Conservation (phyloP, 2,113 vertebrate species). For the Sceloporus undulatus region DNA sequence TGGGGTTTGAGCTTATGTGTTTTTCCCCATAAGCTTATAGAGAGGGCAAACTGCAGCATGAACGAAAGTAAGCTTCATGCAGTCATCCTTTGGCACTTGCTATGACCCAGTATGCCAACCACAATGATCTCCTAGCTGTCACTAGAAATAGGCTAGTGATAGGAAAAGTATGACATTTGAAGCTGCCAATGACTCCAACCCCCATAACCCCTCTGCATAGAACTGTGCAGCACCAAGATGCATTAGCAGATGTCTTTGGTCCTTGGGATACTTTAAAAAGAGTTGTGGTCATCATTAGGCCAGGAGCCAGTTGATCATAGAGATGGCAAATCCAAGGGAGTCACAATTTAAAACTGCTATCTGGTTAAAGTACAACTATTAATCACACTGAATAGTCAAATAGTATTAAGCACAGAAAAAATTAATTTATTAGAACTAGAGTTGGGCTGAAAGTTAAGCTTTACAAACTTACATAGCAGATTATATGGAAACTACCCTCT, state of each 20-base stretch:
- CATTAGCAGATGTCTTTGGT: neutral
- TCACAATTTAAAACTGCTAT: too few relatives aligned
- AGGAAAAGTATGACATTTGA: neutral
- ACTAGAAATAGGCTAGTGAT: too few relatives aligned
- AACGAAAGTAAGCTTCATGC: neutral
- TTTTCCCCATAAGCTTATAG: too few relatives aligned
- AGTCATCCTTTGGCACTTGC: neutral
- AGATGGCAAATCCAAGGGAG: neutral
- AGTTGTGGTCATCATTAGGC: neutral
- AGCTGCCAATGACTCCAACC: neutral
- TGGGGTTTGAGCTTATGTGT: too few relatives aligned
- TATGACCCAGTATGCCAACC: neutral
- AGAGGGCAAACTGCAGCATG: too few relatives aligned
- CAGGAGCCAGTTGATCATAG: neutral
- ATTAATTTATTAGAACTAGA: too few relatives aligned
- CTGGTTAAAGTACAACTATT: too few relatives aligned
- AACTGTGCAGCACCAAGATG: too few relatives aligned
- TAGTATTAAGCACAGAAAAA: too few relatives aligned
- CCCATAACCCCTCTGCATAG: too few relatives aligned
- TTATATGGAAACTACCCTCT: neutral
- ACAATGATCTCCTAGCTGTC: neutral
- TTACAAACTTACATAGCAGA: neutral
- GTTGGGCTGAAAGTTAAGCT: too few relatives aligned
- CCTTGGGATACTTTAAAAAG: neutral
- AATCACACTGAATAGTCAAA: too few relatives aligned